Conservation (phyloP, 2,888 invertebrate species). For the Zootermopsis nevadensis region DNA sequence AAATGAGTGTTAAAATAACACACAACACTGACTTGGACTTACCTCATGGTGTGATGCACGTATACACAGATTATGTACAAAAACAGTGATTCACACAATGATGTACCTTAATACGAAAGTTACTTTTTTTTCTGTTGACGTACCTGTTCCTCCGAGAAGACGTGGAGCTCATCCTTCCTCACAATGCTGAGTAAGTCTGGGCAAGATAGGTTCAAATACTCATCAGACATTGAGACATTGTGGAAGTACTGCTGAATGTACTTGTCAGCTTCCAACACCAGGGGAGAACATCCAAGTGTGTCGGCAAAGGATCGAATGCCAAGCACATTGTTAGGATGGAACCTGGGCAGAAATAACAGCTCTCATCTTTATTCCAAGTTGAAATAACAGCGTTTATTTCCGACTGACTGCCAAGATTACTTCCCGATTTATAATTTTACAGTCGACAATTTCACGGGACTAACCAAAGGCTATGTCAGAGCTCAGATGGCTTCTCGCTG, state of each 20-base stretch:
- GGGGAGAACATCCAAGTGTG: slow-evolving; percentile 75
- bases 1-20: too few species aligned
- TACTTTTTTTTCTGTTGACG: slow-evolving; percentile 33
- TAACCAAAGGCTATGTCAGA: too few species aligned
- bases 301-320: slow-evolving; percentile 85
- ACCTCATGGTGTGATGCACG: too few species aligned
- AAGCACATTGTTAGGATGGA: slow-evolving; percentile 83
- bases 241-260: slow-evolving; percentile 84
- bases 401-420: too few species aligned
- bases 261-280: slow-evolving; percentile 81
- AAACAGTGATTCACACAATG: too few species aligned
- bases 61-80: too few species aligned
- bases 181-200: slow-evolving; percentile 77
- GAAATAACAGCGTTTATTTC: too few species aligned
- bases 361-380: not conserved
- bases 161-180: slow-evolving; percentile 80
- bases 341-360: slow-evolving; percentile 63
- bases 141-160: slow-evolving; percentile 78
- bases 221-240: slow-evolving; percentile 80
- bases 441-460: too few species aligned
- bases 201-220: slow-evolving; percentile 74
- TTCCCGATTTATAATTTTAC: too few species aligned
- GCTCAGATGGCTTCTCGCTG: too few species aligned
- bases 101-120: too few species aligned
- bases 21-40: too few species aligned